Evolutionary conservation across 2,113 vertebrate genomes (phyloP).

Genomic region (Chionis minor): DNA sequence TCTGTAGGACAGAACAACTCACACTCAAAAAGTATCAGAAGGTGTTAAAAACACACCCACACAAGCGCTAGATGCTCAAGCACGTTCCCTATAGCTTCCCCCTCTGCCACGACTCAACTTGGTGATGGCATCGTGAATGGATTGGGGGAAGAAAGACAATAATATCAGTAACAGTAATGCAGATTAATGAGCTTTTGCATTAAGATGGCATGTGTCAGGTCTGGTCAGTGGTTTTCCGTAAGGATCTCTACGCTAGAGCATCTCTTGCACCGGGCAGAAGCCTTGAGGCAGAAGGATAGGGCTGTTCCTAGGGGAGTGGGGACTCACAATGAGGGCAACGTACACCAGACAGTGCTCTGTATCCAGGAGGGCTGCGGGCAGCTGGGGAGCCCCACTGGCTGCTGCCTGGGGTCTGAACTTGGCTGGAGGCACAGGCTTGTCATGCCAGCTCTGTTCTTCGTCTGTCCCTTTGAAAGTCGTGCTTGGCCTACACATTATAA

Average conservation of each 20-base stretch:
- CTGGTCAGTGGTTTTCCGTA: rapidly evolving
- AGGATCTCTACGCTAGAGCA: background rate
- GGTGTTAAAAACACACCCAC: background rate
- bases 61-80: background rate
- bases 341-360: background rate
- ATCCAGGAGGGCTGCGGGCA: background rate
- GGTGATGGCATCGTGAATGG: background rate
- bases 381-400: background rate
- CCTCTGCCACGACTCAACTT: background rate
- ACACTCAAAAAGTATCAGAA: background rate
- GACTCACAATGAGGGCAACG: background rate
- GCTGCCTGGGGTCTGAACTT: background rate
- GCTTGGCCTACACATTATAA: background rate
- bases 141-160: background rate
- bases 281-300: background rate
- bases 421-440: background rate
- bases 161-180: background rate
- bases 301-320: background rate
- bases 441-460: background rate
- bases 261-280: background rate
- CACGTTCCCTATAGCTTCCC: background rate
- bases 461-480: background rate
- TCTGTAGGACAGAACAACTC: background rate
- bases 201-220: background rate
- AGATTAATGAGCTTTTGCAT: background rate